These are phyloP conservation scores for Amblyjoppa fuscipennis DNA, from an alignment of 2,888 invertebrate species.

Conservation along the genomic window DNA sequence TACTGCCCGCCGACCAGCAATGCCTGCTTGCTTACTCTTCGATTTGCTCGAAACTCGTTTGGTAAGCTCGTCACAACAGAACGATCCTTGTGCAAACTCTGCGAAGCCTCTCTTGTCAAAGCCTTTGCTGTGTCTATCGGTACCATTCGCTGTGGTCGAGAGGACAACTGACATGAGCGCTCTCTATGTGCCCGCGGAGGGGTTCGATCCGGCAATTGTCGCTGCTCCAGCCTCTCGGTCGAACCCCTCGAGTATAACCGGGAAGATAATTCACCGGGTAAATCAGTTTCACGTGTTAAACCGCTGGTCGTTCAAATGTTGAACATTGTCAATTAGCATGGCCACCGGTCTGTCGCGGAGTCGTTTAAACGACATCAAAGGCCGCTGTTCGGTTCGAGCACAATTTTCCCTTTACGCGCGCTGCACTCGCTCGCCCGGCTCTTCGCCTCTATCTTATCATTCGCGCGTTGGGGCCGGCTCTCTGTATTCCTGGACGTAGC, in stretches of 20 bases:
- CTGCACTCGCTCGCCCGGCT: constrained; percentile 27
- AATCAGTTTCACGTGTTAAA: constrained; percentile 49
- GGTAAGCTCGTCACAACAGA: constrained; percentile 58
- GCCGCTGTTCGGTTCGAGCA: constrained; percentile 44
- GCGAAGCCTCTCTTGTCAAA: constrained; percentile 46
- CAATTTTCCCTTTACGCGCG: constrained; percentile 53
- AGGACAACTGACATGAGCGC: constrained; percentile 3
- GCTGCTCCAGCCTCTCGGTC: constrained; percentile 26
- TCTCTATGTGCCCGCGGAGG: constrained; percentile 2
- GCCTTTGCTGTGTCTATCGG: constrained; percentile 55
- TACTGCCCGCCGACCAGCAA: constrained; percentile 21
- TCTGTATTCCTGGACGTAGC: neutral
- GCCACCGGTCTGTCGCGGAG: constrained; percentile 12
- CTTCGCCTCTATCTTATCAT: constrained; percentile 20
- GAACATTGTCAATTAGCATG: constrained; percentile 65
- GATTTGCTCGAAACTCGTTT: constrained; percentile 58
- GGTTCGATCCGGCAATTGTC: constrained; percentile 34
- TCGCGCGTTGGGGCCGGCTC: neutral
- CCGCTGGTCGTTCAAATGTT: constrained; percentile 59
- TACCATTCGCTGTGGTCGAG: constrained; percentile 58
- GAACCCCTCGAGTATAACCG: constrained; percentile 40
- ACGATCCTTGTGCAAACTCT: constrained; percentile 66
- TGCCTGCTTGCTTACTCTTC: constrained; percentile 48
- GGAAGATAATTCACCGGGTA: constrained; percentile 55
- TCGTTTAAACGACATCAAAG: constrained; percentile 63